phyloP scores from a whole-genome alignment of 2,797 vertebrate genomes.

The Pantherophis vulpinus region DNA sequence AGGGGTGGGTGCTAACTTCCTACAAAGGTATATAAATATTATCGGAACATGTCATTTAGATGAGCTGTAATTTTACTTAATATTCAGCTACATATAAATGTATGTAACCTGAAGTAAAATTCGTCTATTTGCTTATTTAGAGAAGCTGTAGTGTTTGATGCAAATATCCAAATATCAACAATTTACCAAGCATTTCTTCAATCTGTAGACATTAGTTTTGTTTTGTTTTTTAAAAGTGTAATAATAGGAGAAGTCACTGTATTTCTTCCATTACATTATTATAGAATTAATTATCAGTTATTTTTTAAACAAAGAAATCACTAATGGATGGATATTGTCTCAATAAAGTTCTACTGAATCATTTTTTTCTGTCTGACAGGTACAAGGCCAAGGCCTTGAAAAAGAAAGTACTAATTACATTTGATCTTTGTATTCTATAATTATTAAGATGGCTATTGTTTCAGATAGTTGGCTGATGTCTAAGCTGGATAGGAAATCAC shows the following conservation, averaged over 20 bases:
- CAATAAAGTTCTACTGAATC: background rate
- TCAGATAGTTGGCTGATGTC: background rate
- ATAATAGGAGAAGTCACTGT: conserved; percentile 17
- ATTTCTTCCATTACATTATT: conserved; percentile 12
- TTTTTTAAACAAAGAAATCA: background rate
- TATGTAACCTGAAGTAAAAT: background rate
- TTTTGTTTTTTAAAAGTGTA: conserved; percentile 2
- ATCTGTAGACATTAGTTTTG: background rate
- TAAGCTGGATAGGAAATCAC: background rate
- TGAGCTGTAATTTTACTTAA: background rate
- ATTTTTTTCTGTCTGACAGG: background rate
- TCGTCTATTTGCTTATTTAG: background rate
- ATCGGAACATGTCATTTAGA: background rate
- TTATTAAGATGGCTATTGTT: conserved; percentile 4
- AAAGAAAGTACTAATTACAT: conserved; percentile 25
- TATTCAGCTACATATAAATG: background rate
- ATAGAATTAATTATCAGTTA: conserved; percentile 36
- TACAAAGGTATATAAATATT: background rate
- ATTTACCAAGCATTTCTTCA: conserved; percentile 24
- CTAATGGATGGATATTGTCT: conserved; percentile 39
- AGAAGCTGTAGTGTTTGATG: conserved; percentile 17
- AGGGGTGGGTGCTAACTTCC: too few relatives aligned
- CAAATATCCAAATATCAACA: background rate
- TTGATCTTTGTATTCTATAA: conserved; percentile 21
- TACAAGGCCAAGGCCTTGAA: background rate